A percentile compares a stretch with the other conserved stretches of the same genome.
Evolutionary conservation across 2,113 vertebrate species (phyloP).

Genomic region (Sphaerodactylus townsendi): DNA sequence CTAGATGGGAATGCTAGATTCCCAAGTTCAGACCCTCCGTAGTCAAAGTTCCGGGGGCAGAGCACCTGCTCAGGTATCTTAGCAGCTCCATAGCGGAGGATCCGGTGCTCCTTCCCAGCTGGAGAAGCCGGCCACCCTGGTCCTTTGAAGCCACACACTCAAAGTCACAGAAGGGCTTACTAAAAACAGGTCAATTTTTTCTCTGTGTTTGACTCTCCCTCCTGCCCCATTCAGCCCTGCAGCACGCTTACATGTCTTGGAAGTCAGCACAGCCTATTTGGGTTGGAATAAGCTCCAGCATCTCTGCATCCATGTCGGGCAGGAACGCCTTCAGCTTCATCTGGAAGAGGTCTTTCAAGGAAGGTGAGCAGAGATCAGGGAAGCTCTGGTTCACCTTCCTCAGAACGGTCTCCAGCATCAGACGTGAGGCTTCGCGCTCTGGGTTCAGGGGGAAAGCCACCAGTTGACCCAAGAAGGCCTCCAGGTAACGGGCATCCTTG

Average conservation of each 20-base stretch:
- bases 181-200: too few species aligned
- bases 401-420: slow-evolving; percentile 32
- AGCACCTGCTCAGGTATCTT: too few species aligned
- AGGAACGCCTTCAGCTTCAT: slow-evolving; percentile 35
- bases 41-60: too few species aligned
- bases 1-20: too few species aligned
- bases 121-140: too few species aligned
- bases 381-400: slow-evolving; percentile 12
- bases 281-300: slow-evolving; percentile 32
- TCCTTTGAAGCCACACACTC: too few species aligned
- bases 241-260: slow-evolving; percentile 46
- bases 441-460: background rate
- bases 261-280: slow-evolving; percentile 46
- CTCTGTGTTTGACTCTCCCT: too few species aligned
- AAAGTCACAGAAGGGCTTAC: too few species aligned
- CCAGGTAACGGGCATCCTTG: background rate
- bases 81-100: too few species aligned
- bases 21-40: too few species aligned
- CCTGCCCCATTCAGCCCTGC: too few species aligned
- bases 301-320: background rate
- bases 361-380: slow-evolving; percentile 42
- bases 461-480: slow-evolving; percentile 25
- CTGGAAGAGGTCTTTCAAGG: slow-evolving; percentile 48
- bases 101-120: too few species aligned
- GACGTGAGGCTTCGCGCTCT: background rate